Evolutionary conservation across 2,797 vertebrate genomes (phyloP), one percentile per base, ranked within the genome.

Genomic region (Adelosebastes latens): DNA sequence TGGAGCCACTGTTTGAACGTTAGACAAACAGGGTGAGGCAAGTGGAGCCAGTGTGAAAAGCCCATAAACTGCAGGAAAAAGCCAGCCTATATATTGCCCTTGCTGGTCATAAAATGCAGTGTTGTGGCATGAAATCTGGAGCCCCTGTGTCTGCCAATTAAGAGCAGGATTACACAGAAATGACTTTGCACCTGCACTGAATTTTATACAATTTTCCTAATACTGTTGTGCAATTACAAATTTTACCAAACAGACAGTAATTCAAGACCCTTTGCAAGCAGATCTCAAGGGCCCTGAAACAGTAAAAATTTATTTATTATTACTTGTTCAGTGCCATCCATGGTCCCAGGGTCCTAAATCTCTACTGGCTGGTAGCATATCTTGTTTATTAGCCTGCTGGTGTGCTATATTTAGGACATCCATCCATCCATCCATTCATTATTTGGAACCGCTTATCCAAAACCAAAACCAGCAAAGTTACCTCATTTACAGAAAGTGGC

Each of bases 21-120:
- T 5, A 52, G 20, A 65, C 63, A 76, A 65, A 64, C 39, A 61
- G 64, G 13, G 2, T 65, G 31, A 56, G 55, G 83, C 29, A 58
- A 68, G 24, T 68, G 14, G 31, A 72, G 61, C 49, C 32, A 61
- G 16, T 67, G 32, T 60, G 60, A 77, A 42, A 42, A 52, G 12
- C 36, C 36, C 7, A 75, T 78, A 69, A 83, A 77, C 2, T 32
- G 62, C 59, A 64, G 36, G 25, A 75, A 66, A 31, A 78, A 69
- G n/a, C 16, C 34, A 78, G 62, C 2, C 7, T 18, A 18, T 49
- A 18, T 49, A 69, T 64, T 79, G 69, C 77, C 22, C 56, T 49
- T 14, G 53, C 4, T 42, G 25, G 31, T 63, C 32, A 68, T 81
- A 49, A 75, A 77, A 77, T 13, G 1, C 20, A 32, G 12, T 39